Evolutionary conservation across 2,113 vertebrate species (phyloP).

Genomic region (Pterocles gutturalis): DNA sequence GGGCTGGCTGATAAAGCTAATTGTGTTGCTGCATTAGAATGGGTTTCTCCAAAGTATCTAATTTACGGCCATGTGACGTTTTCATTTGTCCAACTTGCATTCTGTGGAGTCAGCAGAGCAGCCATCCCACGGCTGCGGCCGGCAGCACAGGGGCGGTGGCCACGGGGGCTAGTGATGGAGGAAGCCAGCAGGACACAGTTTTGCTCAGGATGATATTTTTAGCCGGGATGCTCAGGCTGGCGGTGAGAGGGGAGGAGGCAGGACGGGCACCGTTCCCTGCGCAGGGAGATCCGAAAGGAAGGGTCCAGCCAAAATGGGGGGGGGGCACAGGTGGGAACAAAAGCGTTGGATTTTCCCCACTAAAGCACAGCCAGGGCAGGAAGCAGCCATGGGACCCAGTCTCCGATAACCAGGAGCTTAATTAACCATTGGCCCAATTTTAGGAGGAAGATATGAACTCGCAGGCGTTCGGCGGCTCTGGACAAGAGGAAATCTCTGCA

Average conservation of each 20-base stretch:
- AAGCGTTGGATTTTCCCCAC: not conserved
- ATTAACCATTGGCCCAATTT: not conserved
- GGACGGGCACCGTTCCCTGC: not conserved
- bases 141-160: not conserved
- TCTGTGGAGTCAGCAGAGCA: conserved; percentile 35
- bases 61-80: conserved; percentile 30
- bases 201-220: not conserved
- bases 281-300: not conserved
- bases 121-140: not conserved
- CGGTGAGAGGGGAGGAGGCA: fast-evolving
- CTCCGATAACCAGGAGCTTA: not conserved
- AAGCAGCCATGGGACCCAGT: not conserved
- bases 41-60: conserved; percentile 41
- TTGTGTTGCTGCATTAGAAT: conserved; percentile 40
- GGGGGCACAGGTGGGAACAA: not conserved
- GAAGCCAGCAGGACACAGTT: not conserved
- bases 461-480: not conserved
- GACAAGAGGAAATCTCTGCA: not conserved
- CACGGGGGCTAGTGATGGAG: not conserved
- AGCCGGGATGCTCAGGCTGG: not conserved
- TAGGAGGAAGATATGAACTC: not conserved
- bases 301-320: not conserved
- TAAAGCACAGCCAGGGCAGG: not conserved
- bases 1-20: conserved; percentile 57
- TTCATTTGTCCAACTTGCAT: not conserved